Percentiles rank a stretch among this genome's conserved stretches.
These are phyloP conservation scores for Alectura lathami DNA, from an alignment of 2,113 vertebrate species.

Conservation along the genomic window DNA sequence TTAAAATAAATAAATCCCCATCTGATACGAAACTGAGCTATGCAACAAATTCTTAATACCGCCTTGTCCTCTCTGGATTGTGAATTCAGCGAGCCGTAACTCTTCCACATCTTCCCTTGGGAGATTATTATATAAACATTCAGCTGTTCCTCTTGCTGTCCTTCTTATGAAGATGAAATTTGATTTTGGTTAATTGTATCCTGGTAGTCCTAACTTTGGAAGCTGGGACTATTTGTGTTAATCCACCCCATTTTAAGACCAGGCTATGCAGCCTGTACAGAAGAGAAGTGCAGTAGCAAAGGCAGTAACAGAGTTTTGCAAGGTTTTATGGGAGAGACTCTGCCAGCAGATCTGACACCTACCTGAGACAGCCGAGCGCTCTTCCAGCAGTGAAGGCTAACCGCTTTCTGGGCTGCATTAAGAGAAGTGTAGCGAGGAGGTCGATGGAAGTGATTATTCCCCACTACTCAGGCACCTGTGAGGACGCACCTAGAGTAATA, in stretches of 20 bases:
- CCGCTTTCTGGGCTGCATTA: accelerated
- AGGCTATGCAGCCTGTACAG: background rate
- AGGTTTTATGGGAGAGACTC: background rate
- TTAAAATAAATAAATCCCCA: background rate
- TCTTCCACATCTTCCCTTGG: slow-evolving; percentile 19
- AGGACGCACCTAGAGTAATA: background rate
- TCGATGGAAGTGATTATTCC: background rate
- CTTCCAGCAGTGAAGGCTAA: background rate
- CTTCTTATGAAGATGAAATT: slow-evolving; percentile 8
- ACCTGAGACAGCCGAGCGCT: background rate
- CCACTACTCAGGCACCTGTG: background rate
- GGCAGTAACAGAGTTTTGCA: background rate
- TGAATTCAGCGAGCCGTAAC: background rate
- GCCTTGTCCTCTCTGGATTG: background rate
- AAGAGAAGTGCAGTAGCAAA: background rate
- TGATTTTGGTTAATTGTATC: background rate
- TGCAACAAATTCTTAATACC: background rate
- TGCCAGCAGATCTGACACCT: background rate
- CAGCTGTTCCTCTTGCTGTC: slow-evolving; percentile 49
- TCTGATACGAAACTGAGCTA: background rate
- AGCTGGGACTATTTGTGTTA: background rate
- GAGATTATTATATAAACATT: background rate
- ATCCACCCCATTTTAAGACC: background rate
- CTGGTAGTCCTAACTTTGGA: background rate
- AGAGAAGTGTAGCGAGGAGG: accelerated